Evolutionary conservation across 2,888 invertebrate species (phyloP).

Genomic region (Drosophila paramelanica): DNA sequence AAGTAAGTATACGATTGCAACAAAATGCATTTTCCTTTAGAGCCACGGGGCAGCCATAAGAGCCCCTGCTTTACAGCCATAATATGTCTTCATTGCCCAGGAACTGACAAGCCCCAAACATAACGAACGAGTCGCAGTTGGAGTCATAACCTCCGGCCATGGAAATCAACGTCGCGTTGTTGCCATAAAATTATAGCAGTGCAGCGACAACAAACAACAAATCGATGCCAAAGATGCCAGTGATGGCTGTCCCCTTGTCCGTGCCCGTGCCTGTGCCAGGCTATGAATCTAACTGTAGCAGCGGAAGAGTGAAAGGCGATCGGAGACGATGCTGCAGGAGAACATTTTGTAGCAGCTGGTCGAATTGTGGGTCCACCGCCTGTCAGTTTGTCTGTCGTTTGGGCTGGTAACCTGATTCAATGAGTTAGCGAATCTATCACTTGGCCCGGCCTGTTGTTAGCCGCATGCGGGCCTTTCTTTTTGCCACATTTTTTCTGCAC

Average conservation of each 20-base stretch:
- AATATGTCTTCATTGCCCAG: constrained; percentile 55
- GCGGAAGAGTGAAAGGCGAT: constrained; percentile 59
- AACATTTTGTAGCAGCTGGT: constrained; percentile 48
- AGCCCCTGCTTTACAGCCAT: constrained; percentile 15
- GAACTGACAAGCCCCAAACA: constrained; percentile 43
- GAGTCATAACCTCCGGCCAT: constrained; percentile 51
- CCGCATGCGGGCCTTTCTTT: constrained; percentile 56
- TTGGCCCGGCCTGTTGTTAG: constrained; percentile 24
- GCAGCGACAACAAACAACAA: constrained; percentile 48
- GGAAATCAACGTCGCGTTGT: constrained; percentile 60
- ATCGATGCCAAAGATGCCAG: constrained; percentile 43
- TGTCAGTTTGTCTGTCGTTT: constrained; percentile 23
- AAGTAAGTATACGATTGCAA: background rate
- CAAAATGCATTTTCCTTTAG: constrained; percentile 8
- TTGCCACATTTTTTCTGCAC: constrained; percentile 42
- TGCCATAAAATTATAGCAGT: constrained; percentile 54
- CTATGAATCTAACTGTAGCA: constrained; percentile 39
- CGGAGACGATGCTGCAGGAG: constrained; percentile 11
- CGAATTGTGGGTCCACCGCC: constrained; percentile 35
- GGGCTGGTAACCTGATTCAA: constrained; percentile 73
- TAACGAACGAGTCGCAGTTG: constrained; percentile 28
- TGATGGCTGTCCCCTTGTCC: background rate
- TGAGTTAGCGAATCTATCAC: constrained; percentile 70
- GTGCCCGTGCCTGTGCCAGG: background rate
- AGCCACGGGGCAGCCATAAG: constrained; percentile 31